Conservation (phyloP, 92 coral and sea anemone species). For the Virgularia gustaviana region DNA sequence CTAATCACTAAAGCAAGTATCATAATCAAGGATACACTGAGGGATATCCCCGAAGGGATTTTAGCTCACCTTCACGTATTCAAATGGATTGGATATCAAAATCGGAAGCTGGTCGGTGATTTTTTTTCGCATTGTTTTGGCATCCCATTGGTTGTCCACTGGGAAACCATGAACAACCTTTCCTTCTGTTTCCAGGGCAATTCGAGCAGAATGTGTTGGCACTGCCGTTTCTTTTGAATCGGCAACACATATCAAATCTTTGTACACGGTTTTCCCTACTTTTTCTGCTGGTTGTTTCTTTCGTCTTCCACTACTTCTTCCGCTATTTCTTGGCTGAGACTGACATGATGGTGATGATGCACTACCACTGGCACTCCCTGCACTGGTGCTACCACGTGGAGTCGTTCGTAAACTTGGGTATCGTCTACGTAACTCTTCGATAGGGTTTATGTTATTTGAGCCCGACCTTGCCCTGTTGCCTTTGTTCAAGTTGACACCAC, state of each 20-base stretch:
- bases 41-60: too few species aligned
- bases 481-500: too few species aligned
- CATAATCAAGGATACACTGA: background rate
- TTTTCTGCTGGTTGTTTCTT: background rate
- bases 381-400: too few species aligned
- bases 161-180: conserved; percentile 1
- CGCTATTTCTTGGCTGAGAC: too few species aligned
- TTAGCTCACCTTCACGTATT: conserved; percentile 22
- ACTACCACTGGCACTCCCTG: too few species aligned
- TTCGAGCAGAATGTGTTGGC: conserved; percentile 9
- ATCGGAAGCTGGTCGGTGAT: background rate
- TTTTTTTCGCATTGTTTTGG: background rate
- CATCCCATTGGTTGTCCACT: background rate
- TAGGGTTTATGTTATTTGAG: too few species aligned
- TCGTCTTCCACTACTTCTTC: too few species aligned
- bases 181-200: conserved; percentile 1
- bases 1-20: too few species aligned
- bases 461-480: too few species aligned
- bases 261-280: background rate
- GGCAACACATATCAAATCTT: conserved; percentile 12
- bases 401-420: too few species aligned
- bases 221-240: conserved; percentile 10
- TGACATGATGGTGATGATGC: too few species aligned
- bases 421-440: too few species aligned
- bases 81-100: conserved; percentile 7